Evolutionary conservation across 2,797 vertebrate genomes (phyloP).

Genomic region (Eidolon dupreanum): DNA sequence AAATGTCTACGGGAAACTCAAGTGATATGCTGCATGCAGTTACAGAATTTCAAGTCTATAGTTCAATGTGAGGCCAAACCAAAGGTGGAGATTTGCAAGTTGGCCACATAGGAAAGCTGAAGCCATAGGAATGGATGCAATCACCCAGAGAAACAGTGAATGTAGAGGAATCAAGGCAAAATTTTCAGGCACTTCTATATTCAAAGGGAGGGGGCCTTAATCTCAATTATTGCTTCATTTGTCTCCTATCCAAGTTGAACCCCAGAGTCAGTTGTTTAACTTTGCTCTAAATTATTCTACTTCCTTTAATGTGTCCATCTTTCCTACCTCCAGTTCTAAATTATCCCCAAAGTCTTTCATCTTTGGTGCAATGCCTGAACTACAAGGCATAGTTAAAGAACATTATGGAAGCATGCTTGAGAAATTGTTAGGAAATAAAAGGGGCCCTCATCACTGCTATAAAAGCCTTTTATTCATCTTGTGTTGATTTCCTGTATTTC

Average conservation of each 20-base stretch:
- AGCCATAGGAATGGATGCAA: neutral
- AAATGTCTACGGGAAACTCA: neutral
- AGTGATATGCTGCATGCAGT: neutral
- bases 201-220: neutral
- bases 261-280: neutral
- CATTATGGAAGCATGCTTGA: neutral
- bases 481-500: neutral
- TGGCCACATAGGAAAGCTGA: neutral
- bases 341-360: neutral
- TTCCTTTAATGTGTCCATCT: neutral
- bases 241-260: neutral
- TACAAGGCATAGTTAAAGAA: neutral
- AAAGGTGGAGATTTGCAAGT: neutral
- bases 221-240: neutral
- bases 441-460: neutral
- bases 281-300: neutral
- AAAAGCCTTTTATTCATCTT: neutral
- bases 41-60: neutral
- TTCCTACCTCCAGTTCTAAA: neutral
- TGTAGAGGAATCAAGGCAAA: neutral
- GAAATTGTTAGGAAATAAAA: constrained; percentile 22
- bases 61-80: neutral
- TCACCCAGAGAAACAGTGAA: neutral
- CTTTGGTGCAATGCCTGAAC: neutral
- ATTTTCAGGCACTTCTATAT: neutral